A percentile compares a stretch with the other conserved stretches of the same genome.
phyloP scores from a whole-genome alignment of 2,888 invertebrate species.

The Timandra comae region DNA sequence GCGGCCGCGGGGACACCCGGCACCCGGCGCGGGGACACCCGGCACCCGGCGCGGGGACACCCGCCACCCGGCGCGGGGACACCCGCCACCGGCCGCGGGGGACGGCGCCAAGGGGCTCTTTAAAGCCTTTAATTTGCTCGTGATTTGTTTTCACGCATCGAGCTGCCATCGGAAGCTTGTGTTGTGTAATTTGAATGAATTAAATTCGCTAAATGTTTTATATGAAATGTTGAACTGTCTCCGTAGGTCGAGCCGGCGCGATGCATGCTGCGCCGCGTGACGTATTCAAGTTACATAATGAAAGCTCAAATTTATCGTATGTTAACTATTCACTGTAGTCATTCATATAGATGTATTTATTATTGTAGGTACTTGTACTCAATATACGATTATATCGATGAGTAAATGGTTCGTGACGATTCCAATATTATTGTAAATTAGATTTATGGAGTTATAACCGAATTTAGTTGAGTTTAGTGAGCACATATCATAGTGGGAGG shows the following conservation, averaged over 20 bases:
- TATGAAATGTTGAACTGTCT: constrained; percentile 6
- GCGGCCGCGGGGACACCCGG: too few relatives aligned
- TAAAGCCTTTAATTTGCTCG: constrained; percentile 10
- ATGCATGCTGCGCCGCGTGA: constrained; percentile 7
- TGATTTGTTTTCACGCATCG: constrained; percentile 41
- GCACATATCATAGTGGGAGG: constrained; percentile 58
- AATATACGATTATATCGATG: constrained; percentile 39
- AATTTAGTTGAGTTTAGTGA: constrained; percentile 15
- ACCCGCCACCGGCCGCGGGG: too few relatives aligned
- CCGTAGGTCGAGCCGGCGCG: constrained; percentile 1
- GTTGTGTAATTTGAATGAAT: constrained; percentile 52
- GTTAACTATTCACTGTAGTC: constrained; percentile 36
- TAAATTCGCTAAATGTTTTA: constrained; percentile 11
- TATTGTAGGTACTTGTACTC: constrained; percentile 51
- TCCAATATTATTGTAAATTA: constrained; percentile 56
- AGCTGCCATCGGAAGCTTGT: constrained; percentile 58
- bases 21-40: too few relatives aligned
- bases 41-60: too few relatives aligned
- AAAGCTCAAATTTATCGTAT: constrained; percentile 41
- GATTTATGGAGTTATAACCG: constrained; percentile 17
- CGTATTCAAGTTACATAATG: constrained; percentile 51
- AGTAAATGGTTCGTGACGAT: constrained; percentile 71
- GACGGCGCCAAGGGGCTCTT: too few relatives aligned
- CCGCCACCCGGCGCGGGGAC: too few relatives aligned
- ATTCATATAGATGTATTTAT: constrained; percentile 54